phyloP scores from a whole-genome alignment of 2,113 vertebrate genomes.

The Carassius auratus region DNA sequence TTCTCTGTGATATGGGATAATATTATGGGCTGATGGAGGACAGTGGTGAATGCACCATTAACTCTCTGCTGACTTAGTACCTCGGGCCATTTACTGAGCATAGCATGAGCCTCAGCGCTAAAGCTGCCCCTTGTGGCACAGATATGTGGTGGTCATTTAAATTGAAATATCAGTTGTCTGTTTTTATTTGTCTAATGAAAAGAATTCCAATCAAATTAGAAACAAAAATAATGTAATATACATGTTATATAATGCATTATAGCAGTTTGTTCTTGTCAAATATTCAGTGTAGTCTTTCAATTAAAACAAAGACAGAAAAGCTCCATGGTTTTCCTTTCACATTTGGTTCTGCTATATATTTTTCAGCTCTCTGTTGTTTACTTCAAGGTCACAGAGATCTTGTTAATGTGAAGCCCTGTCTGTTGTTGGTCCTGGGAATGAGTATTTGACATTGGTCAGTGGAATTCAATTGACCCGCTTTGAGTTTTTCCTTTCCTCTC shows the following conservation, averaged over 20 bases:
- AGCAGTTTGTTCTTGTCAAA: not conserved
- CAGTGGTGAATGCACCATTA: slow-evolving; percentile 64
- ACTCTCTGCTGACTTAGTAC: slow-evolving; percentile 50
- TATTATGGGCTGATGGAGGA: slow-evolving; percentile 60
- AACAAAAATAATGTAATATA: not conserved
- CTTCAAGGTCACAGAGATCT: slow-evolving; percentile 46
- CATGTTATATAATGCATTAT: not conserved
- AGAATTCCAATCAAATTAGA: not conserved
- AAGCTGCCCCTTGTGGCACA: not conserved
- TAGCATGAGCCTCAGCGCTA: not conserved
- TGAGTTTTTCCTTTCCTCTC: slow-evolving; percentile 17
- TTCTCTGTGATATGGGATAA: slow-evolving; percentile 55
- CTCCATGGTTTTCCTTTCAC: not conserved
- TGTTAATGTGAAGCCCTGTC: slow-evolving; percentile 41
- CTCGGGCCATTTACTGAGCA: not conserved
- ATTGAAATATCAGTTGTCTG: not conserved
- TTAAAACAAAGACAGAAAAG: not conserved
- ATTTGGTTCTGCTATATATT: slow-evolving; percentile 16
- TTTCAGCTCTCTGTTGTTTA: slow-evolving; percentile 12
- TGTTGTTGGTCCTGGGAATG: slow-evolving; percentile 23
- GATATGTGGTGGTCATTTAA: not conserved
- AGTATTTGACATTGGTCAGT: slow-evolving; percentile 37
- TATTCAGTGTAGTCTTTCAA: not conserved
- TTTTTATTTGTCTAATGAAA: not conserved
- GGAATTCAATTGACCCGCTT: slow-evolving; percentile 21